These are phyloP conservation scores for Bombylius major DNA, from an alignment of 2,888 invertebrate species.

Conservation along the genomic window DNA sequence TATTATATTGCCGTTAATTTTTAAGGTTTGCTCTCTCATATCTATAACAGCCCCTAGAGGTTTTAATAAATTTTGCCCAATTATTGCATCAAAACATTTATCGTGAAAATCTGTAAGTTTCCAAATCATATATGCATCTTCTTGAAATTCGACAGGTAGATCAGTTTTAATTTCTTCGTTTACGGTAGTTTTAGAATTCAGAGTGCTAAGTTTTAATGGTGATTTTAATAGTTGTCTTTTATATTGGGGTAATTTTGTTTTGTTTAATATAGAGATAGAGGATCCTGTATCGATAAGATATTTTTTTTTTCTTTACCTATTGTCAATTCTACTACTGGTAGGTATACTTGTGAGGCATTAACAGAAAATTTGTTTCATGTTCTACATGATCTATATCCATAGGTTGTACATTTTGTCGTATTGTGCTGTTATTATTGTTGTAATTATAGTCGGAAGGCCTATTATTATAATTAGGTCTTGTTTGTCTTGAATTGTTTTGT, in stretches of 20 bases:
- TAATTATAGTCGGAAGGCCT: neutral
- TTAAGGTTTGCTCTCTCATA: neutral
- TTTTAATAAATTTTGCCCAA: constrained; percentile 6
- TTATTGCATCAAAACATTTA: constrained; percentile 3
- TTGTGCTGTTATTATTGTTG: neutral
- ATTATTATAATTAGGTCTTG: neutral
- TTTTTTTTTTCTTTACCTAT: constrained; percentile 12
- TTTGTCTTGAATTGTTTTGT: neutral
- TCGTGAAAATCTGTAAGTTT: constrained; percentile 1
- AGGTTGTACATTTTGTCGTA: neutral
- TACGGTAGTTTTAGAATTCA: constrained; percentile 3
- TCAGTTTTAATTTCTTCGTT: constrained; percentile 10
- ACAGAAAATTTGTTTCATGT: constrained; percentile 2
- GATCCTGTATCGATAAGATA: constrained; percentile 6
- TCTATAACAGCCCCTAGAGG: neutral
- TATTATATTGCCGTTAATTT: neutral
- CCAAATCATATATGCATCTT: constrained; percentile 11
- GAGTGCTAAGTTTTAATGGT: constrained; percentile 7
- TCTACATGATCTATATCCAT: neutral
- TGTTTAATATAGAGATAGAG: neutral
- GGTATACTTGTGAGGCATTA: neutral
- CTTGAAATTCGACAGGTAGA: constrained; percentile 11
- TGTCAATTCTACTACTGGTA: constrained; percentile 12
- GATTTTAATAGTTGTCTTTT: neutral
- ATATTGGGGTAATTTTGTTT: neutral